These are phyloP conservation scores for Climacteris rufus DNA, from an alignment of 2,113 vertebrate genomes.

Conservation along the genomic window DNA sequence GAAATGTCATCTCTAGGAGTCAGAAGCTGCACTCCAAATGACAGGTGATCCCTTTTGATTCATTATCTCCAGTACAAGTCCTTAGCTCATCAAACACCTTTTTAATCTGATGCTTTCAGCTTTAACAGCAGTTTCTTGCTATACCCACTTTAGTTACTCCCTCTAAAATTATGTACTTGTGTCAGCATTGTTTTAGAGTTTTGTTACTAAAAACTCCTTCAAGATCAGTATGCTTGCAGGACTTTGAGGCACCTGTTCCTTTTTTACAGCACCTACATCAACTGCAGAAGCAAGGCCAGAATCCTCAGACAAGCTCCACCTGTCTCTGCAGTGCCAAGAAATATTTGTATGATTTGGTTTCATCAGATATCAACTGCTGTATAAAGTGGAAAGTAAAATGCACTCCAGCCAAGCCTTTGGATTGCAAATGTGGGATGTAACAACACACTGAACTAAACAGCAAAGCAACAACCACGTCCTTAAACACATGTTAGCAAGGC, in stretches of 20 bases:
- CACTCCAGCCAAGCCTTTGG: background rate
- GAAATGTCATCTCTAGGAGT: background rate
- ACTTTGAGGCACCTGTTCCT: background rate
- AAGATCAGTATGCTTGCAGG: background rate
- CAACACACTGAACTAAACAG: background rate
- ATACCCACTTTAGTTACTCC: background rate
- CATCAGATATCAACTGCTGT: background rate
- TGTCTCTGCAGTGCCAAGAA: background rate
- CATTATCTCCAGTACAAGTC: background rate
- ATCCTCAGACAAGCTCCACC: background rate
- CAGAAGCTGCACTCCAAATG: background rate
- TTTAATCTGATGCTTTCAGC: background rate
- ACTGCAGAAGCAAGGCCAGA: background rate
- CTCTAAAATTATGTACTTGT: background rate
- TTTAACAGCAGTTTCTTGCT: background rate
- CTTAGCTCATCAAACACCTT: background rate
- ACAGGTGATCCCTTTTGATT: background rate
- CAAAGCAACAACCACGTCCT: background rate
- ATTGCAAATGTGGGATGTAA: background rate
- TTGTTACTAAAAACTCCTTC: background rate
- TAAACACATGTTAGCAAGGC: background rate
- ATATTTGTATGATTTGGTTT: background rate
- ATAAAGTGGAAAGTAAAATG: background rate
- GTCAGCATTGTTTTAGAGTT: background rate
- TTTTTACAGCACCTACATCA: background rate